These are phyloP conservation scores for Porites lutea DNA, from an alignment of 64 coral and sea anemone species.

Conservation along the genomic window DNA sequence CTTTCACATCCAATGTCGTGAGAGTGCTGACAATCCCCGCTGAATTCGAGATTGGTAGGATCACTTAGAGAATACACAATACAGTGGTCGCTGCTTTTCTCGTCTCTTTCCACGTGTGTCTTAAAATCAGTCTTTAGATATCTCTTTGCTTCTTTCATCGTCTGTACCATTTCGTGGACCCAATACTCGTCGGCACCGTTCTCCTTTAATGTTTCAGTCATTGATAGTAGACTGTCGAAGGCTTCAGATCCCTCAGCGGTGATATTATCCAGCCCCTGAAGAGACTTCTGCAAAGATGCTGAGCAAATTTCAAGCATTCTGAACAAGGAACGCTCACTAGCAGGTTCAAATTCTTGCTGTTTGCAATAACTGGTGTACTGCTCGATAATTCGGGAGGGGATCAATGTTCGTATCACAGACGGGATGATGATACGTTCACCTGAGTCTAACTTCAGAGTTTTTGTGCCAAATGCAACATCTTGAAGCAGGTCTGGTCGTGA, in stretches of 20 bases:
- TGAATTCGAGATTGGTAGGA: too few relatives aligned
- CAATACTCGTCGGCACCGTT: slow-evolving; percentile 53
- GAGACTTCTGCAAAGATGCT: background rate
- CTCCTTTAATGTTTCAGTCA: slow-evolving; percentile 35
- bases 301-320: slow-evolving; percentile 75
- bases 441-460: slow-evolving; percentile 54
- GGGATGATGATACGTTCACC: slow-evolving; percentile 72
- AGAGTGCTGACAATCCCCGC: too few relatives aligned
- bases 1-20: too few relatives aligned
- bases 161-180: slow-evolving; percentile 36
- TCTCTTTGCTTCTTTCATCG: slow-evolving; percentile 61
- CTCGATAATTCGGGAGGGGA: slow-evolving; percentile 38
- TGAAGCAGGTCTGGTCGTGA: slow-evolving; percentile 67
- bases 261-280: background rate
- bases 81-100: too few relatives aligned
- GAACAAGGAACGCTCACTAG: slow-evolving; percentile 64
- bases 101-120: slow-evolving; percentile 18
- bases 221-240: slow-evolving; percentile 38
- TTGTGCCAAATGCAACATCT: slow-evolving; percentile 78
- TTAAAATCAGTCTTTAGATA: too few relatives aligned
- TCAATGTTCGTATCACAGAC: slow-evolving; percentile 21
- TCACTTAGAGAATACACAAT: too few relatives aligned
- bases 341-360: slow-evolving; percentile 55
- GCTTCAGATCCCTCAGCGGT: slow-evolving; percentile 64
- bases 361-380: slow-evolving; percentile 52